Base-by-base conservation (phyloP, 2,888 invertebrate species). In the Dastarcus helophoroides region DNA sequence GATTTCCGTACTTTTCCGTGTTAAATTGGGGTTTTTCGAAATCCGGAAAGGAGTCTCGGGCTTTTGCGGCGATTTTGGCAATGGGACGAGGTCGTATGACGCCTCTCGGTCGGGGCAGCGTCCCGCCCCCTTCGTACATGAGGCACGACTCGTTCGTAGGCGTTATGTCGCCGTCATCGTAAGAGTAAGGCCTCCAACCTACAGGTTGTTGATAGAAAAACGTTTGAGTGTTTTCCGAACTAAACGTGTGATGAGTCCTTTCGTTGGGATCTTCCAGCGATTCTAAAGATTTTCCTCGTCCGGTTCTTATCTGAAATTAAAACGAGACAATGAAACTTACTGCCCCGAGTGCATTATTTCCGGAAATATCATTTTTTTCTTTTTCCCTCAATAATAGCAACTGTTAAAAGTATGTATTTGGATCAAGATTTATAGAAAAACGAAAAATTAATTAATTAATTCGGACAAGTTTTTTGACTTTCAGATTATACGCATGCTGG, bases 141-240 rank as follows among this genome's bases (percentile, higher is more conserved):
- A 52, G 31, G 4, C 40, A 43, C 16, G 67, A 64, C 58, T 89
- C 88, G 54, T 89, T 89, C 26, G 89, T 89, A 8, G 83, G 82
- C 16, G 89, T 89, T 40, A 89, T 80, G 58, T 90, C 89, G 10
- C 89, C 89, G 54, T 89, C 89, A 57, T 89, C 88, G 56, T 83
- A 85, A 38, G 82, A 79, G 46, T 84, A 69, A 34, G 67, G 61
- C 50, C 79, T 70, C 80, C 79, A 81, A 38, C 65, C 59, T 38
- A 63, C 51, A 7, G 58, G 49, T 40, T 73, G 68, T 36, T 57
- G 62, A 43, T 60, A 64, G 48, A 61, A 65, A 38, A 71, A 72
- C 39, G 72, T 71, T 56, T 71, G 73, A 24, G 69, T 68, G 29
- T 69, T 68, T 44, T 75, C 74, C 1, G 71, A 65, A 2, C 48